Conservation (phyloP, 2,797 vertebrate genomes). For the Champsocephalus gunnari region DNA sequence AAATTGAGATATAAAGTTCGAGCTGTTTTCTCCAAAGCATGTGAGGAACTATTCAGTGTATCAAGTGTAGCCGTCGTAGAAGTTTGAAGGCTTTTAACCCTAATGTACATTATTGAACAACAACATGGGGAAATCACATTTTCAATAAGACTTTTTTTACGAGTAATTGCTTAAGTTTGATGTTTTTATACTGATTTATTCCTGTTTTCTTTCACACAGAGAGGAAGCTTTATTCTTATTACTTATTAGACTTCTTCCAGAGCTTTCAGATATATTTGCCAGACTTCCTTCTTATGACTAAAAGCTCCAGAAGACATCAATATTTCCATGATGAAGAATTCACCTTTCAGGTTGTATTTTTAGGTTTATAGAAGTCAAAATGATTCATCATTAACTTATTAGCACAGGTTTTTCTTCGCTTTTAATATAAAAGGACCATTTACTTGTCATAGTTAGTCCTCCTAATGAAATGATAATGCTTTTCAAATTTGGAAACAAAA, state of each 20-base stretch:
- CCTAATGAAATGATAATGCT: background rate
- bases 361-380: no score
- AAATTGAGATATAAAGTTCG: slow-evolving; percentile 24
- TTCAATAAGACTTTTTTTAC: background rate
- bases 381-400: no score
- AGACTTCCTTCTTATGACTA: background rate
- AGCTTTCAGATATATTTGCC: background rate
- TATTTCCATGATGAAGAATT: background rate
- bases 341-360: background rate
- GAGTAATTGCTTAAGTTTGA: background rate
- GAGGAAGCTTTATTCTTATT: background rate
- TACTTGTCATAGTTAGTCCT: no score
- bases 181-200: background rate
- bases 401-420: no score
- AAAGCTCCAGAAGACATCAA: background rate
- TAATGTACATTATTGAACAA: background rate
- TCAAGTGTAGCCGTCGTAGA: slow-evolving; percentile 21
- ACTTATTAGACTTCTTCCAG: background rate
- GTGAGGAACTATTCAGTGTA: slow-evolving; percentile 15
- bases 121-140: background rate
- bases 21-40: slow-evolving; percentile 33
- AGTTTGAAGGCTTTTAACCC: slow-evolving; percentile 3
- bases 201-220: background rate
- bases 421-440: no score
- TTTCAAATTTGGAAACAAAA: background rate